These are phyloP conservation scores for Lipotes vexillifer DNA, from an alignment of 2,113 vertebrate genomes.

Conservation along the genomic window DNA sequence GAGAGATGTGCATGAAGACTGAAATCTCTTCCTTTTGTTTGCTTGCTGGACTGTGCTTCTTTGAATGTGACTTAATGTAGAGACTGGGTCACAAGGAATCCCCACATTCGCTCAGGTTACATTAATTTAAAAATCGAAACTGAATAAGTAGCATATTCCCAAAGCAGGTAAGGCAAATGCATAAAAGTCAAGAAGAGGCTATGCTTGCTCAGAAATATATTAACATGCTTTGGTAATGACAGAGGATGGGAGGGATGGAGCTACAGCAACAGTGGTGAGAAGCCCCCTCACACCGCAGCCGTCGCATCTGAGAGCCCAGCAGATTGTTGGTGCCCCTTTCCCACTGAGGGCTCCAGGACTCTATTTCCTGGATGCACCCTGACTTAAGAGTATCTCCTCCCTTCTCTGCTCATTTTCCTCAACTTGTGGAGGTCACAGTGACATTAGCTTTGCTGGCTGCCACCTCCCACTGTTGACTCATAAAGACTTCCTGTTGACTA, in stretches of 20 bases:
- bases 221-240: neutral
- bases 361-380: neutral
- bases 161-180: neutral
- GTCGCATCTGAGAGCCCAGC: neutral
- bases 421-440: neutral
- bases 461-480: conserved; percentile 39
- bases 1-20: neutral
- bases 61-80: neutral
- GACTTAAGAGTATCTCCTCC: neutral
- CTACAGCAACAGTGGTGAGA: too few relatives aligned
- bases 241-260: rapidly evolving
- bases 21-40: neutral
- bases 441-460: neutral
- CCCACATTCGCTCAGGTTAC: neutral
- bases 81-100: neutral
- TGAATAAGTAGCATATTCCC: neutral
- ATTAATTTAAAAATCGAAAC: neutral
- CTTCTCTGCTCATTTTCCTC: neutral
- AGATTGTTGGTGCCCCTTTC: rapidly evolving
- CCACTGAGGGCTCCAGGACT: neutral
- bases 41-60: neutral
- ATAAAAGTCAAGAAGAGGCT: neutral
- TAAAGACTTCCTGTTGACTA: conserved; percentile 56
- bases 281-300: neutral
- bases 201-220: neutral